phyloP scores from a whole-genome alignment of 2,797 vertebrate species.

The Urophycis tenuis region DNA sequence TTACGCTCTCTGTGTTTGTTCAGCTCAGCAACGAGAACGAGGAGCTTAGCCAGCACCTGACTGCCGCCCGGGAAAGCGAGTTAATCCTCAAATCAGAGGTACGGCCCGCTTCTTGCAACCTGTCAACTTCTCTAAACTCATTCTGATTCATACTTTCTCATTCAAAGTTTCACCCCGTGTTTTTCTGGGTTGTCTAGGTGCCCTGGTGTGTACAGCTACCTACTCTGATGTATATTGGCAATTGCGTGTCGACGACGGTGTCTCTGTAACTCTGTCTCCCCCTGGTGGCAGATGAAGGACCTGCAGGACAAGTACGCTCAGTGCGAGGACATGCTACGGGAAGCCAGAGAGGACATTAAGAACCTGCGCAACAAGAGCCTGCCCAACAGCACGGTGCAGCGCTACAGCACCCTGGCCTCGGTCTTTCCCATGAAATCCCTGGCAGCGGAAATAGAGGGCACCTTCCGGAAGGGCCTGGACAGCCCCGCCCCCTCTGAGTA shows the following conservation, averaged over 20 bases:
- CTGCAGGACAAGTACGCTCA: constrained; percentile 78
- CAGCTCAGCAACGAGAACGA: constrained; percentile 79
- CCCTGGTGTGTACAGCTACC: no score
- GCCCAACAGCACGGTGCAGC: constrained; percentile 78
- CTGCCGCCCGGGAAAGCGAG: constrained; percentile 68
- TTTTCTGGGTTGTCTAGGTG: no score
- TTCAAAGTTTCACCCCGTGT: neutral
- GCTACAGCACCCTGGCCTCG: constrained; percentile 69
- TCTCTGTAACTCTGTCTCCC: constrained; percentile 30
- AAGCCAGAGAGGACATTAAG: constrained; percentile 81
- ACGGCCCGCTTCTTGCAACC: constrained; percentile 27
- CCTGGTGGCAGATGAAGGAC: constrained; percentile 72
- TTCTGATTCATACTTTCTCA: neutral
- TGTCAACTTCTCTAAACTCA: neutral
- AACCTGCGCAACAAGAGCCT: constrained; percentile 74
- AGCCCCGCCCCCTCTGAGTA: constrained; percentile 74
- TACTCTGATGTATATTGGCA: neutral
- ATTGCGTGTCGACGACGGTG: constrained; percentile 11
- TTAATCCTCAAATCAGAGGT: constrained; percentile 76
- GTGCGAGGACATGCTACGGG: constrained; percentile 77
- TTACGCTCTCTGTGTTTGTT: neutral
- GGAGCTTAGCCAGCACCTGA: constrained; percentile 79
- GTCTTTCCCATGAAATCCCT: constrained; percentile 82
- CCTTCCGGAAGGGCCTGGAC: constrained; percentile 78
- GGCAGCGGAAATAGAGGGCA: constrained; percentile 84